These are phyloP conservation scores for Hemiprocne comata DNA, from an alignment of 2,113 vertebrate genomes.

Conservation along the genomic window DNA sequence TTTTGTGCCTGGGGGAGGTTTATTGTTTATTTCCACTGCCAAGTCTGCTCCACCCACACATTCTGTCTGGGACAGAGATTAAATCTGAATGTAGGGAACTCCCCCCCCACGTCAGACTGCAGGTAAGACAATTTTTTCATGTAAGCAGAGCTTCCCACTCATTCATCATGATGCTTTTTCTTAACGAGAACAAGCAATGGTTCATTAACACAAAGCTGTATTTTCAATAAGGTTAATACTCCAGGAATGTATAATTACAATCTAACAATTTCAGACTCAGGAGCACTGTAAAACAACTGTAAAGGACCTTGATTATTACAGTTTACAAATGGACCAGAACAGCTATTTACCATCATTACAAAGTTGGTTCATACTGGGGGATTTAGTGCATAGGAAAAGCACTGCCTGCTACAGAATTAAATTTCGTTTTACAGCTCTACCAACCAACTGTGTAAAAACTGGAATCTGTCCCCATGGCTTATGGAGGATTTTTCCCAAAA, in stretches of 20 bases:
- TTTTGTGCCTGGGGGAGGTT: background rate
- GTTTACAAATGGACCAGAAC: slow-evolving; percentile 73
- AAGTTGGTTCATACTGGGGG: slow-evolving; percentile 51
- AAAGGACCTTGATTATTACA: slow-evolving; percentile 68
- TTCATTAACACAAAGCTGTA: slow-evolving; percentile 68
- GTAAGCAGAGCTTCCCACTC: background rate
- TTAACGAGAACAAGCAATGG: slow-evolving; percentile 50
- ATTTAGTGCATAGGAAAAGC: slow-evolving; percentile 41
- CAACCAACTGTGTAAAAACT: slow-evolving; percentile 71
- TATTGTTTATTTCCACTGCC: background rate
- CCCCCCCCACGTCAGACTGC: background rate
- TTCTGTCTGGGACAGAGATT: background rate
- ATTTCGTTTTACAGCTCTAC: slow-evolving; percentile 74
- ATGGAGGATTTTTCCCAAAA: slow-evolving; percentile 56
- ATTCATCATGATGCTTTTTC: slow-evolving; percentile 24
- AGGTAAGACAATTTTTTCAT: background rate
- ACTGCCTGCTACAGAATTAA: slow-evolving; percentile 14
- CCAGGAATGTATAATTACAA: slow-evolving; percentile 69
- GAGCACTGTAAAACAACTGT: slow-evolving; percentile 70
- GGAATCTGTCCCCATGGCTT: slow-evolving; percentile 74
- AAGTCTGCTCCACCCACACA: rapidly evolving
- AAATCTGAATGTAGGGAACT: background rate
- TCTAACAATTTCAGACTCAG: slow-evolving; percentile 74
- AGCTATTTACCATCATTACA: slow-evolving; percentile 59
- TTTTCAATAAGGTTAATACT: slow-evolving; percentile 68